Base-by-base conservation (phyloP, 2,888 invertebrate species). In the Anthophora plumipes region DNA sequence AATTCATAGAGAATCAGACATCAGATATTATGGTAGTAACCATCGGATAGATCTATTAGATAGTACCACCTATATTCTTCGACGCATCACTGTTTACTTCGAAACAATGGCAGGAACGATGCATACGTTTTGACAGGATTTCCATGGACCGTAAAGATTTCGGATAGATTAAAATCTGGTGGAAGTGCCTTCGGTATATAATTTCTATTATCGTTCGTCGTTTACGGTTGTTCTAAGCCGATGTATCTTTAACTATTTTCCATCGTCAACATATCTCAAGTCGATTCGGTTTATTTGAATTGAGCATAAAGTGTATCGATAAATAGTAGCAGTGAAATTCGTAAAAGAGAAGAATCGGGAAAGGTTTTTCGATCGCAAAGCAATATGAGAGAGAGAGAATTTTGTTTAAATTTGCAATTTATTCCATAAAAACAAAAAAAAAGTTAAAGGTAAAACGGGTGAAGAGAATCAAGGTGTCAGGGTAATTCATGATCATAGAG, bases 401-500 rank as follows among this genome's bases (percentile, higher is more conserved):
- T 72, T 14, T 0, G 25, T 50, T 48, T 46, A 7, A 14, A 63
- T 22, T 46, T 50, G 17, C 17, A 0, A 2, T 78, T 78, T 78
- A 78, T 78, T 78, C 0, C n/a, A 39, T 50, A 12, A 43, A 73
- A 46, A 25, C n/a, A n/a, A n/a, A 11, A 20, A 61, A 25, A 31
- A 46, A n/a, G 14, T 43, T 46, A 52, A 50, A 14, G 11, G 14
- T 59, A 61, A 25, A 3, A 37, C 31, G 17, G 52, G n/a, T 50
- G n/a, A n/a, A 41, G 41, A 11, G 1, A 14, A 4, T 31, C 31
- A 41, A 0, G 20, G 20, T 5, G 7, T 66, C 7, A 22, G 14
- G 25, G 39, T 31, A 31, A 31, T 14, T 12, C 7, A 1, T 31
- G 37, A 43, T 22, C 9, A 43, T 14, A 14, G 0, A 14, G 64